A percentile compares a stretch with the other conserved stretches of the same genome.
Evolutionary conservation across 64 coral and sea anemone genomes (phyloP).

Genomic region (Montipora foliosa): DNA sequence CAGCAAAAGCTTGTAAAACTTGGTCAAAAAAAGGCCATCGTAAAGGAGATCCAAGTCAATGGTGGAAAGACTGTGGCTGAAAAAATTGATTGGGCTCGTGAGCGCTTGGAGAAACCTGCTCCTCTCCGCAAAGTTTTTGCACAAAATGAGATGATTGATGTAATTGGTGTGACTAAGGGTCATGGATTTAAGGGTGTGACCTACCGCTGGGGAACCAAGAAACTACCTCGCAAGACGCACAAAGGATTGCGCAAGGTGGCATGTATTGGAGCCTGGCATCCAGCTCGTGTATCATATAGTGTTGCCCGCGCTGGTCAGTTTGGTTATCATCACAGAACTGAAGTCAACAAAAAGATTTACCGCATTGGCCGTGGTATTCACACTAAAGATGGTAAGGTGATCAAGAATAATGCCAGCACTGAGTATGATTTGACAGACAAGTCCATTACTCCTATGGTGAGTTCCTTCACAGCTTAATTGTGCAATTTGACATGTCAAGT

Average conservation of each 20-base stretch:
- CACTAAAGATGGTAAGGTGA: conserved; percentile 98
- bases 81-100: conserved; percentile 96
- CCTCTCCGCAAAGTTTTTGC: conserved; percentile 93
- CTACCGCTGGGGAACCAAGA: conserved; percentile 97
- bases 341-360: conserved; percentile 99
- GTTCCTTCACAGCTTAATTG: background rate
- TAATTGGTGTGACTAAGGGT: conserved; percentile 97
- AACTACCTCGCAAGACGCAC: conserved; percentile 99
- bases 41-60: conserved; percentile 99
- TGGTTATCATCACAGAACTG: conserved; percentile 99
- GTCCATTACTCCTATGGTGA: conserved; percentile 99
- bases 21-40: conserved; percentile 94
- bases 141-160: conserved; percentile 98
- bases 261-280: conserved; percentile 99
- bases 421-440: conserved; percentile 99
- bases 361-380: conserved; percentile 97
- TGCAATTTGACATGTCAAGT: no score
- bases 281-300: conserved; percentile 91
- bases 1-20: conserved; percentile 99
- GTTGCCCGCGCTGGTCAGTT: conserved; percentile 99
- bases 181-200: conserved; percentile 99
- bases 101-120: conserved; percentile 97
- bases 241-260: conserved; percentile 99
- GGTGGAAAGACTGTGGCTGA: conserved; percentile 93
- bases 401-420: conserved; percentile 99